Conservation (phyloP, 2,888 invertebrate genomes). For the Hydroisotoma schaefferi region DNA sequence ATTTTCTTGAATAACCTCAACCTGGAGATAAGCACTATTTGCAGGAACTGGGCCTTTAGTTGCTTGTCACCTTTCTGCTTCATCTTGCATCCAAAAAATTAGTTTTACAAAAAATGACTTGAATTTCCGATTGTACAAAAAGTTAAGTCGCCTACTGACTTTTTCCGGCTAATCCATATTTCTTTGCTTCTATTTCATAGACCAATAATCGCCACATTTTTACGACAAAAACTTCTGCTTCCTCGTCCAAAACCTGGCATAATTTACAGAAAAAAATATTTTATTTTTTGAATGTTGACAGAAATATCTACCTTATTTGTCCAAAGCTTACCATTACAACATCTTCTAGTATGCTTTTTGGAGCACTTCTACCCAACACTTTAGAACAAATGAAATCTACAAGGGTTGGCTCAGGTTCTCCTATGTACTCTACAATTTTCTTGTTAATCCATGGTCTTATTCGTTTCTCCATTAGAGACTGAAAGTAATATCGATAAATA, state of each 20-base stretch:
- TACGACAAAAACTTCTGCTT: constrained; percentile 99
- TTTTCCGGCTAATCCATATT: constrained; percentile 52
- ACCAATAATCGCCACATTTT: constrained; percentile 99
- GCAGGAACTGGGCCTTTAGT: no score
- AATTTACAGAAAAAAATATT: no score
- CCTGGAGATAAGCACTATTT: no score
- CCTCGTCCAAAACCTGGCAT: constrained; percentile 94
- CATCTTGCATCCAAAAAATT: no score
- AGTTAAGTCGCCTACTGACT: no score
- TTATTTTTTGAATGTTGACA: no score
- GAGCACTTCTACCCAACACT: constrained; percentile 87
- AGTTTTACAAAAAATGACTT: no score
- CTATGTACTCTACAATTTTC: constrained; percentile 99
- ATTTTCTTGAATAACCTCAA: no score
- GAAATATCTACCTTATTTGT: not conserved
- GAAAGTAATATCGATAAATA: constrained; percentile 27
- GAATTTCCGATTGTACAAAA: no score
- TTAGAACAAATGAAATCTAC: constrained; percentile 99
- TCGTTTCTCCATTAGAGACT: constrained; percentile 86
- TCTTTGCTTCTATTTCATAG: constrained; percentile 99
- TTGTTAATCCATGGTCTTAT: constrained; percentile 99
- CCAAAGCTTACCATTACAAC: constrained; percentile 81
- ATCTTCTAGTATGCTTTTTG: constrained; percentile 93
- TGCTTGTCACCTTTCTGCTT: no score
- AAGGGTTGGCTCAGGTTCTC: constrained; percentile 95